Conservation (phyloP, 1,140 invertebrate genomes). For the Drosophila kanapiae region DNA sequence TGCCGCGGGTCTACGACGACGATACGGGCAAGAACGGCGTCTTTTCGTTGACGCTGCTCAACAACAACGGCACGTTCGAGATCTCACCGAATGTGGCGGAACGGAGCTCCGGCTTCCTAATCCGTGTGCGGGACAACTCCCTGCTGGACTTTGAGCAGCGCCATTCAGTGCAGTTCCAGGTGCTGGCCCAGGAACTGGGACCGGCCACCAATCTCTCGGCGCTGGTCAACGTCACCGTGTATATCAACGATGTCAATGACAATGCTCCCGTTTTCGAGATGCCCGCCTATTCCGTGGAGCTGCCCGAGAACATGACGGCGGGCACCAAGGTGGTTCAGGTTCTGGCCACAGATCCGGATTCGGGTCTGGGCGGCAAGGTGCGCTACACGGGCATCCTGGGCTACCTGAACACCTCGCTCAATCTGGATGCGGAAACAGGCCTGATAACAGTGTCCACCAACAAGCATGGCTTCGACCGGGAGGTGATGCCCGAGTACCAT, state of each 20-base stretch:
- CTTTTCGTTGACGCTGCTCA: slow-evolving; percentile 91
- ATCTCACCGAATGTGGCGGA: slow-evolving; percentile 95
- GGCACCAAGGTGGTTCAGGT: slow-evolving; percentile 92
- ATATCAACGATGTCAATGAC: slow-evolving; percentile 95
- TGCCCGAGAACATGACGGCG: slow-evolving; percentile 92
- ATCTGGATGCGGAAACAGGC: slow-evolving; percentile 92
- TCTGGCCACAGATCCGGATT: slow-evolving; percentile 91
- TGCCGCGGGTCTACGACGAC: slow-evolving; percentile 90
- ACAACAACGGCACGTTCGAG: slow-evolving; percentile 95
- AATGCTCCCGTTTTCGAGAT: slow-evolving; percentile 93
- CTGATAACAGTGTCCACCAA: slow-evolving; percentile 91
- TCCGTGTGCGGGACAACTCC: slow-evolving; percentile 93
- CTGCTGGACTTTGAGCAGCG: slow-evolving; percentile 93
- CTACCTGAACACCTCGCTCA: slow-evolving; percentile 90
- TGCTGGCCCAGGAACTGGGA: slow-evolving; percentile 92
- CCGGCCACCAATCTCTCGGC: slow-evolving; percentile 90
- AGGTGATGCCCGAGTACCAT: slow-evolving; percentile 90
- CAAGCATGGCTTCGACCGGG: slow-evolving; percentile 92
- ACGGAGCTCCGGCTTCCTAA: slow-evolving; percentile 91
- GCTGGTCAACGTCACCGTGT: slow-evolving; percentile 91
- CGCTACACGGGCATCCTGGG: slow-evolving; percentile 92
- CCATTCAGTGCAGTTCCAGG: slow-evolving; percentile 90
- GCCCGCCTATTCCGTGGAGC: slow-evolving; percentile 89
- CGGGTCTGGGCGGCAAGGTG: slow-evolving; percentile 89
- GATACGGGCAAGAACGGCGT: slow-evolving; percentile 93